These are phyloP conservation scores for Melinopterus prodromus DNA, from an alignment of 2,888 invertebrate species.

Conservation along the genomic window DNA sequence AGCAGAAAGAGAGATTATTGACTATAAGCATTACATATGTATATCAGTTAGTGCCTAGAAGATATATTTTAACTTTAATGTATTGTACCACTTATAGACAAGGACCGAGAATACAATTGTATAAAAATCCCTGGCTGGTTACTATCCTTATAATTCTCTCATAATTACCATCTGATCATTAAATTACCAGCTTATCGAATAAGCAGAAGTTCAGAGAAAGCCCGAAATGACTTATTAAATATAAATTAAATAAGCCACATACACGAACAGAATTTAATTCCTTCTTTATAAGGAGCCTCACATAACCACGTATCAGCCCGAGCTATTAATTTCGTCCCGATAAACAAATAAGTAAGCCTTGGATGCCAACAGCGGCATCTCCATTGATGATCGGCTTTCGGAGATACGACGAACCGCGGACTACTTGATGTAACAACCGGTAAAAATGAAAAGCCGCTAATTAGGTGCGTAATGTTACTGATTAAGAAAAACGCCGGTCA, in stretches of 20 bases:
- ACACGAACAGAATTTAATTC: not conserved
- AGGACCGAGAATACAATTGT: too few species aligned
- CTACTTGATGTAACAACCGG: conserved; percentile 4
- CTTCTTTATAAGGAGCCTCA: conserved; percentile 4
- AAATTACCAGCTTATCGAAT: not conserved
- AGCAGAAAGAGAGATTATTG: too few species aligned
- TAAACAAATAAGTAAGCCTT: not conserved
- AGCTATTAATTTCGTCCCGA: not conserved
- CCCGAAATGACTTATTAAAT: conserved; percentile 36
- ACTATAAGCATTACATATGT: too few species aligned
- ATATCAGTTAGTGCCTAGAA: too few species aligned
- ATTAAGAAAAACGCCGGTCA: not conserved
- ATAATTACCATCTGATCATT: not conserved
- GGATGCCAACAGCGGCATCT: not conserved
- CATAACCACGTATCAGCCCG: not conserved
- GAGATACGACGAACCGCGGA: not conserved
- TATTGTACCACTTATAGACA: too few species aligned
- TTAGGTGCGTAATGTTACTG: conserved; percentile 4
- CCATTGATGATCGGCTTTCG: conserved; percentile 4
- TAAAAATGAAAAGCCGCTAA: not conserved
- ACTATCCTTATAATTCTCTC: not conserved
- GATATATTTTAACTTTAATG: too few species aligned
- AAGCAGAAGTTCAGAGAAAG: conserved; percentile 26
- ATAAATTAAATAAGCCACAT: conserved; percentile 34
- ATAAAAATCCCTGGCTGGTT: not conserved